These are phyloP conservation scores for Syngnathus rostellatus DNA, from an alignment of 2,797 vertebrate species.

Conservation along the genomic window DNA sequence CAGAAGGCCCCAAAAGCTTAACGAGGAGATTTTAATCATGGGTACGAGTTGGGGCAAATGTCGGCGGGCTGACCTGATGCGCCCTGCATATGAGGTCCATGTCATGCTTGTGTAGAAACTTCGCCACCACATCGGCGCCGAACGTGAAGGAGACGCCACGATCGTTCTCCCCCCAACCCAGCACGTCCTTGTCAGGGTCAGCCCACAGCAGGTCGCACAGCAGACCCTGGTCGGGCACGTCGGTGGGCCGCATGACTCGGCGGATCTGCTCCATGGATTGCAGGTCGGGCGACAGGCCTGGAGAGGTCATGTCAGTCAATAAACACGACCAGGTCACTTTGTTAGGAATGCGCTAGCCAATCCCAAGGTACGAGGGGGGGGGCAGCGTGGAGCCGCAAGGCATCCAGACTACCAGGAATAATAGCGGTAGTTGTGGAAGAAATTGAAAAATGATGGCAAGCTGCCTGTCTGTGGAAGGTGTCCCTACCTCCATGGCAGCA, in stretches of 20 bases:
- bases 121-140: conserved; percentile 76
- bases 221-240: conserved; percentile 76
- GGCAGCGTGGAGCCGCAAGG: too few relatives aligned
- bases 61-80: conserved; percentile 62
- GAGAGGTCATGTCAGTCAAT: neutral
- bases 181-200: conserved; percentile 75
- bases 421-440: too few relatives aligned
- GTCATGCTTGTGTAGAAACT: conserved; percentile 80
- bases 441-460: too few relatives aligned
- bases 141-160: conserved; percentile 78
- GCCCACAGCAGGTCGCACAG: conserved; percentile 78
- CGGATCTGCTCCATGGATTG: conserved; percentile 80
- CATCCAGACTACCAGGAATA: too few relatives aligned
- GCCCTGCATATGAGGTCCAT: conserved; percentile 83
- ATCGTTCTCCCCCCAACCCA: conserved; percentile 78
- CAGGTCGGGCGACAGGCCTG: conserved; percentile 73
- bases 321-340: neutral
- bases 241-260: conserved; percentile 77
- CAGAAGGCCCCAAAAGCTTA: neutral
- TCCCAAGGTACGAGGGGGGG: too few relatives aligned
- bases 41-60: too few relatives aligned
- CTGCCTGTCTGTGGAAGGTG: neutral
- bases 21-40: neutral
- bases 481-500: conserved; percentile 74
- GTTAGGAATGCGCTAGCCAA: neutral